Percentiles rank a stretch among this genome's conserved stretches.
phyloP scores from a whole-genome alignment of 2,888 invertebrate genomes.

The Automeris io region DNA sequence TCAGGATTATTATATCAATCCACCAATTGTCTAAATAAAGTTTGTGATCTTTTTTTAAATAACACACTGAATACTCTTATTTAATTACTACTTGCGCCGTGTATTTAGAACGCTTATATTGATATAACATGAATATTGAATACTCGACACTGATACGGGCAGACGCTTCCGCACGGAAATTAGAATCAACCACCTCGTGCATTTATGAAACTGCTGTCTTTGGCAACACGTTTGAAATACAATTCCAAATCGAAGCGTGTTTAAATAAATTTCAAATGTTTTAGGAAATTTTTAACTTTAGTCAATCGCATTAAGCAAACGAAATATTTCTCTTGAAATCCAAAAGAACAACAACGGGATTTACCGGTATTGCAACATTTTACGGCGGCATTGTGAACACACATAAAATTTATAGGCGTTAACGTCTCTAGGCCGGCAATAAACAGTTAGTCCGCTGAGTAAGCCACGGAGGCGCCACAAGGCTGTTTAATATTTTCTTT shows the following conservation, averaged over 20 bases:
- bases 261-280: neutral
- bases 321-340: conserved; percentile 46
- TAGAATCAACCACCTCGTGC: conserved; percentile 30
- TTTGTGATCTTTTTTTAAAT: no score
- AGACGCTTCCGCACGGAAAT: conserved; percentile 54
- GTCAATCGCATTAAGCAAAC: conserved; percentile 9
- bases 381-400: conserved; percentile 60
- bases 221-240: conserved; percentile 8
- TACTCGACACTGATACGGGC: conserved; percentile 13
- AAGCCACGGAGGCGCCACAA: conserved; percentile 35
- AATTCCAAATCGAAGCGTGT: neutral
- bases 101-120: no score
- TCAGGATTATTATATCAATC: no score
- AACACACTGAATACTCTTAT: no score
- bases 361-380: conserved; percentile 66
- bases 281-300: neutral
- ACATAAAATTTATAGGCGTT: conserved; percentile 69
- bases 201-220: conserved; percentile 8
- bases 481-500: conserved; percentile 55
- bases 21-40: no score
- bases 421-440: conserved; percentile 61
- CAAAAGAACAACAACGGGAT: conserved; percentile 53
- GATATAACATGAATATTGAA: no score
- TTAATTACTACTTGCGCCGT: no score
- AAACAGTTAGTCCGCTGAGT: conserved; percentile 56